phyloP scores from a whole-genome alignment of 1,140 invertebrate genomes.

The Spodoptera frugiperda region DNA sequence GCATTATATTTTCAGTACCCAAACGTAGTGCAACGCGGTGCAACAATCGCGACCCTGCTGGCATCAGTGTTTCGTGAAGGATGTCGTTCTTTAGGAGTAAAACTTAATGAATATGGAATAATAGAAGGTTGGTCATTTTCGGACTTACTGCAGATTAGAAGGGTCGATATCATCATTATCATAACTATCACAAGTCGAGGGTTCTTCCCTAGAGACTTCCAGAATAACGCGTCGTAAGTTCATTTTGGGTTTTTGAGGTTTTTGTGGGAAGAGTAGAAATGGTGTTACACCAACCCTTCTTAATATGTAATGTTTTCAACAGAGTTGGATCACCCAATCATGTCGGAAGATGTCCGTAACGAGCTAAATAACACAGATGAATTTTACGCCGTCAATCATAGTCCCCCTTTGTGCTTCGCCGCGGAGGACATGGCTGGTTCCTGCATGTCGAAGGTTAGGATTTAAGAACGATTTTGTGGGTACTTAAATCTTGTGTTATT shows the following conservation, averaged over 20 bases:
- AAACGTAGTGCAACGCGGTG: slow-evolving; percentile 66
- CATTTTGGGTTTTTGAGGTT: no score
- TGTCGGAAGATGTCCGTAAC: slow-evolving; percentile 51
- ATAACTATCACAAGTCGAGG: no score
- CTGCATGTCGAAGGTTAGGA: slow-evolving; percentile 66
- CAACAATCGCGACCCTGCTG: slow-evolving; percentile 68
- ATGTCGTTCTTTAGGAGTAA: slow-evolving; percentile 59
- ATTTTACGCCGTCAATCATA: background rate
- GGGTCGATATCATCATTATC: no score
- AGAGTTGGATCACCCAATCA: slow-evolving; percentile 70
- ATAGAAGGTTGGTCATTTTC: slow-evolving; percentile 54
- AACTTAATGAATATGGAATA: slow-evolving; percentile 61
- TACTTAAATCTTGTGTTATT: no score
- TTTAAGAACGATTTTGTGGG: no score
- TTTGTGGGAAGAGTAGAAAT: no score
- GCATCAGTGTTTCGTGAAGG: slow-evolving; percentile 73
- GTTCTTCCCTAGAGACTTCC: no score
- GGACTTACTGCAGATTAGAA: no score
- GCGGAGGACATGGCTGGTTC: slow-evolving; percentile 69
- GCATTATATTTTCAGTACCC: slow-evolving; percentile 54
- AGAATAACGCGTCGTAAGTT: no score
- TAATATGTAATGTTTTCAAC: background rate
- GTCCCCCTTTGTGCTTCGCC: slow-evolving; percentile 52
- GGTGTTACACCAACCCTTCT: no score
- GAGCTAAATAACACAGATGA: slow-evolving; percentile 44